These are phyloP conservation scores for Drosophila leontia DNA, from an alignment of 1,140 invertebrate genomes.

Conservation along the genomic window DNA sequence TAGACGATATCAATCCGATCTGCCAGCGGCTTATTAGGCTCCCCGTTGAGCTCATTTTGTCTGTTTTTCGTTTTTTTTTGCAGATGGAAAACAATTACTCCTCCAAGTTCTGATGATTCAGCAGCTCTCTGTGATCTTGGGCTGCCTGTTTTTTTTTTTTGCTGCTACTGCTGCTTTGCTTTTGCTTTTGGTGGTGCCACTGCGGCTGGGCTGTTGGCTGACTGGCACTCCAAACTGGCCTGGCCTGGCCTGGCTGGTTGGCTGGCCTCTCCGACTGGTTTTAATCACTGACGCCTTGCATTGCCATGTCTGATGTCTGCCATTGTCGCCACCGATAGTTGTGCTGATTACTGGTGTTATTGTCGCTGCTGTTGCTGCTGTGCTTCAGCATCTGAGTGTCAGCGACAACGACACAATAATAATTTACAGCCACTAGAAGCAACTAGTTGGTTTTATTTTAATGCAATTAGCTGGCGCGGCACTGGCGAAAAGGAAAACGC, in stretches of 20 bases:
- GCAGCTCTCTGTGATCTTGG: constrained; percentile 12
- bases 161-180: constrained; percentile 15
- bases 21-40: constrained; percentile 20
- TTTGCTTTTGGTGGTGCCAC: constrained; percentile 54
- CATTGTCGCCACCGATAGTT: constrained; percentile 65
- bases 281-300: constrained; percentile 79
- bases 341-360: constrained; percentile 51
- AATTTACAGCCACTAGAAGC: constrained; percentile 51
- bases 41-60: constrained; percentile 39
- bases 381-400: constrained; percentile 47
- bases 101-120: constrained; percentile 40
- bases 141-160: constrained; percentile 3
- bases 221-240: constrained; percentile 29
- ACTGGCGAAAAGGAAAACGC: constrained; percentile 65
- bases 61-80: not conserved
- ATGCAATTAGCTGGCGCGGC: constrained; percentile 69
- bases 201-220: constrained; percentile 63
- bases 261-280: constrained; percentile 69
- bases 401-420: constrained; percentile 58
- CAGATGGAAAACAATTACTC: constrained; percentile 26
- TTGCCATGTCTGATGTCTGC: constrained; percentile 73
- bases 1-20: not conserved
- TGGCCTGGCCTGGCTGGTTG: constrained; percentile 35
- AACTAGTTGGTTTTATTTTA: constrained; percentile 51
- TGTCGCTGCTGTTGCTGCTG: constrained; percentile 50